Evolutionary conservation across 2,113 vertebrate species (phyloP).

Genomic region (Ardeotis arabs): DNA sequence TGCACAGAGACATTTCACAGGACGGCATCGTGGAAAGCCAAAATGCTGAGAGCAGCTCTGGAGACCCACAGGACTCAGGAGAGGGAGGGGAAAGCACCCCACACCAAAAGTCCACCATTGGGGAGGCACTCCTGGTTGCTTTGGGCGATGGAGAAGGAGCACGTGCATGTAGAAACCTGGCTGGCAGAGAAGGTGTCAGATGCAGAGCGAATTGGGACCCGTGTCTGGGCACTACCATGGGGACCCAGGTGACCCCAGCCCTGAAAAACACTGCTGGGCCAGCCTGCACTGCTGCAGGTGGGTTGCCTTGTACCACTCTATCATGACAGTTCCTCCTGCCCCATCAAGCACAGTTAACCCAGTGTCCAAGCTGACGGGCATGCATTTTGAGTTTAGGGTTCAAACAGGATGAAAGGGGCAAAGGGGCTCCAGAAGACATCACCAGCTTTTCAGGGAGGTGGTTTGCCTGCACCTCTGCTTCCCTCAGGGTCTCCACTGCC

Average conservation of each 20-base stretch:
- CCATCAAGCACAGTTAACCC: not conserved
- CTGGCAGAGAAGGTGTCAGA: not conserved
- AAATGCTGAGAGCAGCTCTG: not conserved
- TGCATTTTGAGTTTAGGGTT: not conserved
- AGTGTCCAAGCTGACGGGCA: not conserved
- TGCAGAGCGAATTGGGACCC: not conserved
- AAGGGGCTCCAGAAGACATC: not conserved
- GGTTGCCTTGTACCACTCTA: not conserved
- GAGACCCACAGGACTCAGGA: not conserved
- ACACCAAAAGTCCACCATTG: rapidly evolving
- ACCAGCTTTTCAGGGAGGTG: not conserved
- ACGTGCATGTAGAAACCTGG: not conserved
- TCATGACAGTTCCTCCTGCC: not conserved
- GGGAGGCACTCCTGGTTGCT: not conserved
- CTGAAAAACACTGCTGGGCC: not conserved
- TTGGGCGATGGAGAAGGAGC: not conserved
- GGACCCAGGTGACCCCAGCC: rapidly evolving
- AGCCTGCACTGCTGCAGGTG: not conserved
- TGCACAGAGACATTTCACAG: not conserved
- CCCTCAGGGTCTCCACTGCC: not conserved
- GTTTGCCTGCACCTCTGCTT: not conserved
- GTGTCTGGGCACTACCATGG: not conserved
- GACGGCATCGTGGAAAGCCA: not conserved
- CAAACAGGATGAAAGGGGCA: not conserved
- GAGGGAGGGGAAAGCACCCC: not conserved